Evolutionary conservation across 35 echinoderm and acorn worm species (phyloP), one percentile per base, ranked within the genome.

Genomic region (Heliocidaris erythrogramma): DNA sequence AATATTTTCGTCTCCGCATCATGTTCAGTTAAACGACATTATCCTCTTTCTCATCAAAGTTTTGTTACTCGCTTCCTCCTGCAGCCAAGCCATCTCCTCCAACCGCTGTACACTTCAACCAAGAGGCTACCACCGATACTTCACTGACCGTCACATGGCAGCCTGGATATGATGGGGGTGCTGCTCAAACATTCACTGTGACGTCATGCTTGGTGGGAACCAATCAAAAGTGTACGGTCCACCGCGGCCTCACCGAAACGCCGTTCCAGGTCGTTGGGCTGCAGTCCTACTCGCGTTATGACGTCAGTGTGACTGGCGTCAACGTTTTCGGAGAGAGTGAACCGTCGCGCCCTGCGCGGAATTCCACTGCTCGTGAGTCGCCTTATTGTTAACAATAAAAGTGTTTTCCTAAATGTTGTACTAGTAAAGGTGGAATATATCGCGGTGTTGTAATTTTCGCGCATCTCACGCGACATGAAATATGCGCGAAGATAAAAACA

Each of bases 311-410:
- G 2, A 59, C 29, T 2, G 91, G 31, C 27, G 91, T 53, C 48
- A 92, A 92, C 32, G 91, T 48, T 49, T 92, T 92, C 49, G 91
- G 91, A 7, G 17, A 59, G 49, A 92, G 91, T n/a, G 91, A 92
- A 50, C 16, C 47, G n/a, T 30, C 48, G 9, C 16, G 13, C 0
- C 29, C 47, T 48, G 31, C 29, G 50, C n/a, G 11, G 16, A 92
- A 49, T 59, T 92, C 91, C 49, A 92, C 91, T 56, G 91, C 91
- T 48, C 91, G 91, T 92, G 59, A 92, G 91, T 92, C 13, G 10
- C 65, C 17, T 1, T 17, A 6, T 27, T 0, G 3, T 42, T 42
- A 3, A 42, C 35, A 42, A 3, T 42, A 42, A 42, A 0, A 42
- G 35, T 42, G 35, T 42, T 42, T 42, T 42, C 35, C 3, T 42